Conservation (phyloP, 2,797 vertebrate genomes). For the Cephalopachus bancanus region DNA sequence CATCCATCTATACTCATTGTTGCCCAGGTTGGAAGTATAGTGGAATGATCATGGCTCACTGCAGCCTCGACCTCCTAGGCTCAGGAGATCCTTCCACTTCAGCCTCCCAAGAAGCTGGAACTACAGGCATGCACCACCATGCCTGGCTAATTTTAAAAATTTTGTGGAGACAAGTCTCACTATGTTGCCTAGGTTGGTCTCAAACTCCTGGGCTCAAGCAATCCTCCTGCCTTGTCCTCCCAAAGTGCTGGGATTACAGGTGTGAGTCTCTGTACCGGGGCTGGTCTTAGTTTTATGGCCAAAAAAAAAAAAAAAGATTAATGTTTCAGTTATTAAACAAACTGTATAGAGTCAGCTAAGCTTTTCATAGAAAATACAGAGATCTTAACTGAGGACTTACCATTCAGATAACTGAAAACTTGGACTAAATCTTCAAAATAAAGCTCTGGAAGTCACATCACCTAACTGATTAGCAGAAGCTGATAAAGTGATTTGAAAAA, state of each 20-base stretch:
- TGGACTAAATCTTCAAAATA: conserved; percentile 67
- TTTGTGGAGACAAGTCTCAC: too few relatives aligned
- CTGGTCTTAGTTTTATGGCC: not conserved
- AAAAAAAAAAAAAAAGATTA: not conserved
- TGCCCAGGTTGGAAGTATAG: too few relatives aligned
- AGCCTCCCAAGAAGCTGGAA: too few relatives aligned
- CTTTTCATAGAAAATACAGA: conserved; percentile 58
- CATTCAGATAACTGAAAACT: conserved; percentile 55
- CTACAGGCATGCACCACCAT: too few relatives aligned
- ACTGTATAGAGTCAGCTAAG: not conserved
- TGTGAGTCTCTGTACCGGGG: not conserved
- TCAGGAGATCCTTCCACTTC: too few relatives aligned
- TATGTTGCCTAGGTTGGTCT: too few relatives aligned
- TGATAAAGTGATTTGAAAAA: not conserved
- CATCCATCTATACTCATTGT: conserved; percentile 14
- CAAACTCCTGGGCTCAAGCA: too few relatives aligned
- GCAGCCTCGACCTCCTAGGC: too few relatives aligned
- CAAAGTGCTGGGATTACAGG: too few relatives aligned
- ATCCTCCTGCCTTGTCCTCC: too few relatives aligned
- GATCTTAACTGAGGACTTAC: not conserved
- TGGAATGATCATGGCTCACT: too few relatives aligned
- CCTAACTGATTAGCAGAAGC: not conserved
- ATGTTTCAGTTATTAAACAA: conserved; percentile 60
- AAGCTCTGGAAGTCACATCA: conserved; percentile 38
- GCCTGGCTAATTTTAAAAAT: too few relatives aligned